phyloP scores from a whole-genome alignment of 2,797 vertebrate genomes.

The Crotalus adamanteus region DNA sequence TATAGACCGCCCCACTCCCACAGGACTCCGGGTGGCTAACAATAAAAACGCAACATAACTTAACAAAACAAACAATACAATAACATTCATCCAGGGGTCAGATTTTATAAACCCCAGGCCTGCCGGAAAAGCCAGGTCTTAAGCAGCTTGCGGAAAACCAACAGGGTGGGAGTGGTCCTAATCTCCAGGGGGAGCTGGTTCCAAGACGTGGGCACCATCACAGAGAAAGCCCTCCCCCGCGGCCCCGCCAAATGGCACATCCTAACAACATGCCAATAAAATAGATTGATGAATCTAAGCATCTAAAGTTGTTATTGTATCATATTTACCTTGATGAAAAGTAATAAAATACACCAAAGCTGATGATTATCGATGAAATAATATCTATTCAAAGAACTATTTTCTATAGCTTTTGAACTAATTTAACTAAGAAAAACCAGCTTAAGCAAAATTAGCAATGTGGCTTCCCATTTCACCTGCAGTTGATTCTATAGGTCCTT shows the following conservation, averaged over 20 bases:
- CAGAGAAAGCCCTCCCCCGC: too few species aligned
- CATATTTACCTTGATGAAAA: background rate
- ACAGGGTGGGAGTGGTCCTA: too few species aligned
- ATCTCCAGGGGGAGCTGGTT: too few species aligned
- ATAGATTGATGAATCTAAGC: slow-evolving; percentile 2
- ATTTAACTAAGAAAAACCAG: background rate
- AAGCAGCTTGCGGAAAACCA: too few species aligned
- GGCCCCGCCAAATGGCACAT: background rate
- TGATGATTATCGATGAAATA: background rate
- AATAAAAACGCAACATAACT: too few species aligned
- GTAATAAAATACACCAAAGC: background rate
- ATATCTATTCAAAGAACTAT: background rate
- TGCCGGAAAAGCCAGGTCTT: too few species aligned
- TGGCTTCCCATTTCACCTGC: background rate
- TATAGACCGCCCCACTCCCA: too few species aligned
- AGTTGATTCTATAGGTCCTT: background rate
- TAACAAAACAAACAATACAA: too few species aligned
- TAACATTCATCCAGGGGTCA: too few species aligned
- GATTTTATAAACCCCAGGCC: too few species aligned
- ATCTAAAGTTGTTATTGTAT: background rate
- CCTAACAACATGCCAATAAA: background rate
- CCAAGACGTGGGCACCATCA: too few species aligned
- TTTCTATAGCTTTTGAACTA: background rate
- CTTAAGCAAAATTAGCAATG: background rate
- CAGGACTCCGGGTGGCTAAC: too few species aligned